Evolutionary conservation across 2,113 vertebrate genomes (phyloP).

Genomic region (Dendrocopos noguchii): DNA sequence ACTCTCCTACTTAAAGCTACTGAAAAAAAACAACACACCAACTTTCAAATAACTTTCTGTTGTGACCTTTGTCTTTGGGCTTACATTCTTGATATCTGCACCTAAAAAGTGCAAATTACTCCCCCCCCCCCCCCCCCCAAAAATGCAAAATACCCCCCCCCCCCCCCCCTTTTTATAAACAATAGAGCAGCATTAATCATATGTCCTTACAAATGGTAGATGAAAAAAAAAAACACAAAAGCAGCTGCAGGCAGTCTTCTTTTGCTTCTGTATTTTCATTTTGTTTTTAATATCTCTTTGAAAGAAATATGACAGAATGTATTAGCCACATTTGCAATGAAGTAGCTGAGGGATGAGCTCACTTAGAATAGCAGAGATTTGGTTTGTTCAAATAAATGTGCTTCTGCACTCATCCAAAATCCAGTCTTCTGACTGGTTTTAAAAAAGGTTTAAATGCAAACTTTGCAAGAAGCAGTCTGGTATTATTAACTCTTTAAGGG

Average conservation of each 20-base stretch:
- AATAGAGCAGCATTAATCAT: neutral
- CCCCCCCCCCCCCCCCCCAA: too few relatives aligned
- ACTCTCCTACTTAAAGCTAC: neutral
- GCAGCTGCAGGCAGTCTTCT: neutral
- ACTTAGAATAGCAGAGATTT: neutral
- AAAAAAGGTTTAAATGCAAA: neutral
- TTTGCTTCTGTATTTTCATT: neutral
- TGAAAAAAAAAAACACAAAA: neutral
- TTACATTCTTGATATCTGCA: neutral
- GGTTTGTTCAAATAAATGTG: neutral
- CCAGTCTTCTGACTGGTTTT: neutral
- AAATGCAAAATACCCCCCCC: too few relatives aligned
- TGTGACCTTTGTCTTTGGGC: neutral
- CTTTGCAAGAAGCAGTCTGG: neutral
- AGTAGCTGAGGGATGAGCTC: conserved; percentile 7
- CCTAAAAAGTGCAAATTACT: neutral
- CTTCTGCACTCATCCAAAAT: neutral
- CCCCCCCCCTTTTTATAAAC: neutral
- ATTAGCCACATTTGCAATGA: neutral
- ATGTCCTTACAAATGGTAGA: neutral
- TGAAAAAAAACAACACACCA: neutral
- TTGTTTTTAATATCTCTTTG: conserved; percentile 14
- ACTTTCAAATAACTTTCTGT: neutral
- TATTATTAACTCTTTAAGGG: neutral
- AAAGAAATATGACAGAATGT: neutral